Percentiles rank a stretch among this genome's conserved stretches.
Conservation (phyloP, 1,140 invertebrate genomes). For the Drosophila nebulosa region DNA sequence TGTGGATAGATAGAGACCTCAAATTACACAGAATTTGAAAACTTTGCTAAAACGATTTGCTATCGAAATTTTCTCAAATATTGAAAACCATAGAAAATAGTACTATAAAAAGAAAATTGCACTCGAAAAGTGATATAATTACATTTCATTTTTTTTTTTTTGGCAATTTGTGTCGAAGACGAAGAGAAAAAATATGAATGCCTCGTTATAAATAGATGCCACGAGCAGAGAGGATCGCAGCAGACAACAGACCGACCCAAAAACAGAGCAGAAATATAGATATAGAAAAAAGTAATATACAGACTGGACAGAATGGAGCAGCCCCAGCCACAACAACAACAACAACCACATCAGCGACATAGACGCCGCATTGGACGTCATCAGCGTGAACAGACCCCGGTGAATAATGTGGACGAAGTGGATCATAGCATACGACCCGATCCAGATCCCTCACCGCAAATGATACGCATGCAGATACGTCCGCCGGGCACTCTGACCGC, state of each 20-base stretch:
- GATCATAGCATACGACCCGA: constrained; percentile 8
- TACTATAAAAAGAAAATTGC: constrained; percentile 31
- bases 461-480: constrained; percentile 72
- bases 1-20: neutral
- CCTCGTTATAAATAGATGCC: constrained; percentile 61
- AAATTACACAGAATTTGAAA: constrained; percentile 5
- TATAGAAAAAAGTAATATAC: constrained; percentile 18
- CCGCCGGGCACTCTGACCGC: constrained; percentile 64
- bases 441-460: constrained; percentile 40
- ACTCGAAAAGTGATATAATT: constrained; percentile 66
- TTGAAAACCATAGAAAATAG: neutral
- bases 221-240: constrained; percentile 36
- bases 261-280: constrained; percentile 11
- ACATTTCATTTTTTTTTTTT: constrained; percentile 33
- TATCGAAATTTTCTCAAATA: neutral
- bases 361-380: constrained; percentile 55
- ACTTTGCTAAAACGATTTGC: neutral
- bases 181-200: constrained; percentile 48
- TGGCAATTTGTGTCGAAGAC: constrained; percentile 11
- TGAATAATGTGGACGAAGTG: constrained; percentile 26
- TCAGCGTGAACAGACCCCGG: constrained; percentile 83
- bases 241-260: too few relatives aligned
- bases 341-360: constrained; percentile 44
- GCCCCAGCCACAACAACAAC: constrained; percentile 2
- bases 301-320: constrained; percentile 39